Evolutionary conservation across 2,797 vertebrate genomes (phyloP), one percentile per base, ranked within the genome.

Genomic region (Alexandromys oeconomus): DNA sequence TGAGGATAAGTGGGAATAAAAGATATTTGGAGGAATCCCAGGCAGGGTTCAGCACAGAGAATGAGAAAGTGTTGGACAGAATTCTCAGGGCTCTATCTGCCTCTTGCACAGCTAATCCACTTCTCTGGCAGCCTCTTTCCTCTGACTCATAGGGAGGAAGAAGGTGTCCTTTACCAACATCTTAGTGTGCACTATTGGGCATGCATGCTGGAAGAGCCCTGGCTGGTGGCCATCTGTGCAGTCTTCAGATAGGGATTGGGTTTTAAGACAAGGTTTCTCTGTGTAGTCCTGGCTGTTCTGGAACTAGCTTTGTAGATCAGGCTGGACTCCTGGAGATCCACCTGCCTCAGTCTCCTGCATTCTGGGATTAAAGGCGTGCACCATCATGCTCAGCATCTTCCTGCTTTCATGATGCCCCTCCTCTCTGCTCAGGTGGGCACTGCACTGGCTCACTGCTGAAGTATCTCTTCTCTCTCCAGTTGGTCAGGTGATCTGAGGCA

Each of bases 141-240:
- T 89, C 54, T 87, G 97, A 97, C 97, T 96, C 78, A 14, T 71
- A 96, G 40, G 87, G 92, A 74, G 1, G 87, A 98, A 89, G 96
- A 98, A 77, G 94, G 93, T 89, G 71, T 97, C 10, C 81, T 96
- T 25, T 93, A 96, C 43, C 91, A 14, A 12, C 87, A 96, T 77
- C 43, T 51, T 97, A 87, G 86, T 54, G 0, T 80, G 87, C 54
- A 87, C 65, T 48, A 93, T 85, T 57, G 48, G 65, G 31, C 61
- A 96, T 65, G 63, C 46, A 57, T 97, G 96, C 82, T 95, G 88
- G 87, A 97, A 76, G 94, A 97, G 21, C 91, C 96, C 87, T 96
- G 61, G 67, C 27, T 92, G 0, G 54, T 29, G 0, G 11, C 86
- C 8, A 0, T 96, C 63, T 13, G 15, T 1, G 31, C 92, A 81